These are phyloP conservation scores for Hirtodrosophila trivittata DNA, from an alignment of 2,888 invertebrate species.

Conservation along the genomic window DNA sequence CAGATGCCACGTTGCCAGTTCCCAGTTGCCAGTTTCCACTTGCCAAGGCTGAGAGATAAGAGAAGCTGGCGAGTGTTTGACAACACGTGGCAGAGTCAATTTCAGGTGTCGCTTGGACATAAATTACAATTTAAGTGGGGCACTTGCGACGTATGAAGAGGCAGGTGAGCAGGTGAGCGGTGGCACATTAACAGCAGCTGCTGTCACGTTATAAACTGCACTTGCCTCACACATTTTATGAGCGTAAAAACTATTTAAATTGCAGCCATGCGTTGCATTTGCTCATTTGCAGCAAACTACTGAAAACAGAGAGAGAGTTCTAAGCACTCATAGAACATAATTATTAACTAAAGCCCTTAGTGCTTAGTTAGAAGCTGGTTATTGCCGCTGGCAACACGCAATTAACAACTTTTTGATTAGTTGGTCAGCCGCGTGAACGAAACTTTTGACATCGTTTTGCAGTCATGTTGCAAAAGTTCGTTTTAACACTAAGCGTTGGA, in stretches of 20 bases:
- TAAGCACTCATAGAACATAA: too few relatives aligned
- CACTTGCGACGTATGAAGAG: background rate
- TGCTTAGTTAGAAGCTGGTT: constrained; percentile 21
- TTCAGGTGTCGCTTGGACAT: constrained; percentile 67
- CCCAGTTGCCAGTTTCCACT: background rate
- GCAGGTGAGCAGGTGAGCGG: background rate
- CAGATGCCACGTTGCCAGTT: constrained; percentile 16
- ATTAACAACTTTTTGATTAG: constrained; percentile 72
- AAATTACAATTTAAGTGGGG: constrained; percentile 70
- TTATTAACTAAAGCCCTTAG: background rate
- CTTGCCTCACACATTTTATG: constrained; percentile 52
- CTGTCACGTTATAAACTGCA: constrained; percentile 57
- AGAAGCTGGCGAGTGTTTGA: constrained; percentile 21
- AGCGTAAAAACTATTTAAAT: constrained; percentile 56
- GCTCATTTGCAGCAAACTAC: constrained; percentile 53
- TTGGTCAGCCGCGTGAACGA: constrained; percentile 66
- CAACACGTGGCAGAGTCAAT: constrained; percentile 68
- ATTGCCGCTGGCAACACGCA: constrained; percentile 65
- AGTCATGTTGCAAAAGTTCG: constrained; percentile 47
- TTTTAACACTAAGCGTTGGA: constrained; percentile 43
- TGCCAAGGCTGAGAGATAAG: constrained; percentile 42
- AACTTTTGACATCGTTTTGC: constrained; percentile 68
- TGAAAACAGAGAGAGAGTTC: constrained; percentile 9
- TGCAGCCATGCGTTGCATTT: constrained; percentile 24
- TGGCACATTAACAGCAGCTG: constrained; percentile 55